Conservation (phyloP, 2,797 vertebrate genomes). For the Cottoperca gobio region DNA sequence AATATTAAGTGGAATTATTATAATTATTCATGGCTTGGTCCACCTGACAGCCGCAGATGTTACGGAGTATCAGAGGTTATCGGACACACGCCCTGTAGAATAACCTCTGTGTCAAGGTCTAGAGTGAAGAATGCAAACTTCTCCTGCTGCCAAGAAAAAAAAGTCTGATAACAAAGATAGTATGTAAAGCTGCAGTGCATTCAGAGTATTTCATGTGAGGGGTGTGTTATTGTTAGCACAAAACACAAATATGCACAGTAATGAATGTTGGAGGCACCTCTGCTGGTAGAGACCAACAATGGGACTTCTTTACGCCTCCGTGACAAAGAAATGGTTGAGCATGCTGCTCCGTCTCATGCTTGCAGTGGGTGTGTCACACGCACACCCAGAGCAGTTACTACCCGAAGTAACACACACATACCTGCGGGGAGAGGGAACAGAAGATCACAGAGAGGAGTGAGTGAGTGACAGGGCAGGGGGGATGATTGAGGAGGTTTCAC, state of each 20-base stretch:
- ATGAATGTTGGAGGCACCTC: constrained; percentile 4
- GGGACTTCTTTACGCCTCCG: neutral
- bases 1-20: neutral
- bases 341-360: constrained; percentile 71
- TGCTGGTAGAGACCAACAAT: constrained; percentile 8
- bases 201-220: neutral
- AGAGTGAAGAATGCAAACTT: constrained; percentile 35
- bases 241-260: neutral
- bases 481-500: neutral
- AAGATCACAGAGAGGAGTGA: constrained; percentile 14
- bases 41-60: neutral
- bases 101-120: constrained; percentile 53
- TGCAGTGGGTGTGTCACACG: constrained; percentile 71
- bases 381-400: constrained; percentile 72
- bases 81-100: constrained; percentile 46
- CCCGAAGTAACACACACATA: constrained; percentile 65
- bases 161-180: constrained; percentile 25
- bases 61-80: constrained; percentile 24
- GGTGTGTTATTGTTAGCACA: neutral
- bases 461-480: neutral
- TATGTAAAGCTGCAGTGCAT: neutral
- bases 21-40: neutral
- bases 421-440: constrained; percentile 38
- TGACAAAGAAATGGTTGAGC: constrained; percentile 10
- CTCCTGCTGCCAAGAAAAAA: constrained; percentile 13